Evolutionary conservation across 2,888 invertebrate genomes (phyloP).

Genomic region (Eudemis profundana): DNA sequence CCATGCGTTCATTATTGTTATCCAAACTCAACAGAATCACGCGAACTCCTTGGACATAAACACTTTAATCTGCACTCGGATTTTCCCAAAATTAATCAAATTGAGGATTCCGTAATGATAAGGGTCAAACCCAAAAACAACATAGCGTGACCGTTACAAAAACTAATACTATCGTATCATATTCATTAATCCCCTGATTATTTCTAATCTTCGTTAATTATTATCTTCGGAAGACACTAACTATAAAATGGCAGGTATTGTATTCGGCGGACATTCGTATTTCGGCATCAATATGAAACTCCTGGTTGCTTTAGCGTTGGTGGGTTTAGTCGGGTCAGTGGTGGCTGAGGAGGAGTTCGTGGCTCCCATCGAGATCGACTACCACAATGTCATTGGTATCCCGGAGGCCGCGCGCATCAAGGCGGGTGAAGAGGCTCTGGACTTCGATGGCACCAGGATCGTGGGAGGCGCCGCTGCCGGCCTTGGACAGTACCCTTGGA

Average conservation of each 20-base stretch:
- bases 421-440: slow-evolving; percentile 43
- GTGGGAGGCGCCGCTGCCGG: slow-evolving; percentile 41
- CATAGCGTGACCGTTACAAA: no score
- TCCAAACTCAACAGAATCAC: no score
- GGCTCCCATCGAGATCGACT: slow-evolving; percentile 28
- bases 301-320: slow-evolving; percentile 33
- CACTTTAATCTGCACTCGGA: no score
- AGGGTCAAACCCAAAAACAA: no score
- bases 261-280: neutral
- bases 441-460: slow-evolving; percentile 42
- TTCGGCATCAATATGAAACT: slow-evolving; percentile 20
- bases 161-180: no score
- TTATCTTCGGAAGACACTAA: no score
- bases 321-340: slow-evolving; percentile 27
- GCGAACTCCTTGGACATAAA: no score
- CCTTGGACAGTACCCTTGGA: slow-evolving; percentile 20
- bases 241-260: neutral
- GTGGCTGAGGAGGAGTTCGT: slow-evolving; percentile 1
- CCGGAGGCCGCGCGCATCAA: slow-evolving; percentile 34
- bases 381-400: slow-evolving; percentile 35
- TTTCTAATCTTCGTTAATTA: neutral
- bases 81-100: no score
- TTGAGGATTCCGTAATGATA: no score
- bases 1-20: no score
- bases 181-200: neutral